Base-by-base conservation (phyloP, 2,113 vertebrate genomes). In the Istiophorus platypterus region DNA sequence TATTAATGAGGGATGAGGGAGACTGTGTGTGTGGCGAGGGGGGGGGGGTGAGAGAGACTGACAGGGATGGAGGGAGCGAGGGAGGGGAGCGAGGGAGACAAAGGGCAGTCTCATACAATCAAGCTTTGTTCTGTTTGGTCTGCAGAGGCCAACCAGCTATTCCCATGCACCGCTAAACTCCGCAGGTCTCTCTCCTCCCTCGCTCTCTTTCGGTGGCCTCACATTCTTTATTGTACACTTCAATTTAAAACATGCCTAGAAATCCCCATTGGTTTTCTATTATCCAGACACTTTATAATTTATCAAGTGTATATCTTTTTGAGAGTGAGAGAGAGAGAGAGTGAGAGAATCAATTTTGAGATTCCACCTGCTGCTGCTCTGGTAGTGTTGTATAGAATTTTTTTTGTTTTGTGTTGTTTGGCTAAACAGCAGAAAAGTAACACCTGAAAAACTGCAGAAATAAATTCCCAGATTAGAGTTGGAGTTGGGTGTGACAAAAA, bases 61-160 rank as follows among this genome's bases (percentile, higher is more conserved):
- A 76, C 72, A 72, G 54, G 54, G 67, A 51, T 42, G 47, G 74
- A 76, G 57, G 49, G 41, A 42, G 41, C 12, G 75, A 72, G 79
- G 51, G 72, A 65, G n/a, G 10, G 24, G 69, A 68, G 74, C 5
- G 72, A 75, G 15, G 15, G 56, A 82, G 42, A 88, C 83, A 90
- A 91, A 90, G 84, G 63, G 59, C 54, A 59, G 71, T 39, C 81
- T 88, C 79, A 85, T 77, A 93, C 92, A 93, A 92, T 91, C 88
- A 82, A 42, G 80, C 89, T 92, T 90, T 93, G 88, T 92, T 92
- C 82, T 65, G 71, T 56, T 56, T 70, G 76, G 80, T 67, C 62
- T 74, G 34, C 70, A 73, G 65, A 75, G 74, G 82, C 83, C 85
- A 79, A 37, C 49, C 13, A 73, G 77, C 80, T 67, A 78, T 87